phyloP scores from a whole-genome alignment of 1,140 invertebrate species.

The Caenorhabditis brenneri region DNA sequence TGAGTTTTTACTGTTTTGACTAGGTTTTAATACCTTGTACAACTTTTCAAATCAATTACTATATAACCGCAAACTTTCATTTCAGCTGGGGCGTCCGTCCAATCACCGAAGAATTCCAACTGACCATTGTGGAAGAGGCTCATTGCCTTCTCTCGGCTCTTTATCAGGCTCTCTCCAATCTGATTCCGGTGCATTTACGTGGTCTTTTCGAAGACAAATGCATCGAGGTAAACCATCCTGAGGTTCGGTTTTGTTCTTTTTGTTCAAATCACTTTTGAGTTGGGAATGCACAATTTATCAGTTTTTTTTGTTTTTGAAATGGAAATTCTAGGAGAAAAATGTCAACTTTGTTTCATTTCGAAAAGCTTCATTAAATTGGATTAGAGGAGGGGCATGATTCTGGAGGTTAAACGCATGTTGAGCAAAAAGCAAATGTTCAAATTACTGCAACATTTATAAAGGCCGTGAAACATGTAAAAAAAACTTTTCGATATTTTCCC shows the following conservation, averaged over 20 bases:
- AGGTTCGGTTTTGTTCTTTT: conserved; percentile 19
- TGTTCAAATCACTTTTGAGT: background rate
- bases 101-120: conserved; percentile 64
- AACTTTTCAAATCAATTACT: too few relatives aligned
- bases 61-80: background rate
- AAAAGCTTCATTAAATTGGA: too few relatives aligned
- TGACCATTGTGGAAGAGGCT: conserved; percentile 65
- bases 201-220: conserved; percentile 66
- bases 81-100: conserved; percentile 67
- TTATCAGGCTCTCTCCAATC: conserved; percentile 62
- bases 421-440: too few relatives aligned
- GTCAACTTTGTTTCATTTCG: too few relatives aligned
- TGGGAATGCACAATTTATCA: background rate
- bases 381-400: too few relatives aligned
- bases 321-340: too few relatives aligned
- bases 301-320: background rate
- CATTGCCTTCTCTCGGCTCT: conserved; percentile 66
- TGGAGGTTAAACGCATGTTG: too few relatives aligned
- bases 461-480: too few relatives aligned
- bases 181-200: conserved; percentile 61
- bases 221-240: conserved; percentile 56
- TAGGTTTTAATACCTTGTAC: too few relatives aligned
- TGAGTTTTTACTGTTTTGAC: conserved; percentile 19
- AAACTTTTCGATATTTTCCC: too few relatives aligned
- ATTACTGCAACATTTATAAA: too few relatives aligned